phyloP scores from a whole-genome alignment of 2,888 invertebrate species.

The Gasteruption jaculator region DNA sequence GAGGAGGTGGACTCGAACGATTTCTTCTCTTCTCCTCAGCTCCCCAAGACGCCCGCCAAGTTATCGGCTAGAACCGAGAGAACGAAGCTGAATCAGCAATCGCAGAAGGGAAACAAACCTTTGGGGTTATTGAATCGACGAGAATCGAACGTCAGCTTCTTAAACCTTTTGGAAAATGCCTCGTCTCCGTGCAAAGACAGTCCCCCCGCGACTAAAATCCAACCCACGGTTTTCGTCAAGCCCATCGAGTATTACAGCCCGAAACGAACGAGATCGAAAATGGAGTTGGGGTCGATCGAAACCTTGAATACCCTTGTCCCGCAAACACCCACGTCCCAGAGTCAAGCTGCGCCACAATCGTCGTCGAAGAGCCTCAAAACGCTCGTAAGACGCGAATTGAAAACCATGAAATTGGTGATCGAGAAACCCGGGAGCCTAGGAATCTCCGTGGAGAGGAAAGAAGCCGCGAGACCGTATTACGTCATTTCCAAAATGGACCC shows the following conservation, averaged over 20 bases:
- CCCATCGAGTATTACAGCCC: slow-evolving; percentile 35
- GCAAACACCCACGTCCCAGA: no score
- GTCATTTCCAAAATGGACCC: slow-evolving; percentile 38
- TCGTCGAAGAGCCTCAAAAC: slow-evolving; percentile 19
- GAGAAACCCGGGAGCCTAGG: slow-evolving; percentile 33
- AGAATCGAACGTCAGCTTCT: slow-evolving; percentile 9
- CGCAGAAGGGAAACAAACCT: neutral
- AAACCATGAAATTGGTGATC: slow-evolving; percentile 37
- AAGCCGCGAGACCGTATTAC: slow-evolving; percentile 41
- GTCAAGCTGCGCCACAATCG: slow-evolving; percentile 6
- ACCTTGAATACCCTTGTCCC: no score
- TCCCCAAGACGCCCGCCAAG: no score
- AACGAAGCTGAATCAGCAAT: neutral
- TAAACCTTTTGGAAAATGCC: slow-evolving; percentile 41
- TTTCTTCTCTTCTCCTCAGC: no score
- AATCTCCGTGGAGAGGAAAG: slow-evolving; percentile 36
- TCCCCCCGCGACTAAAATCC: slow-evolving; percentile 38
- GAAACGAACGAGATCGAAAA: slow-evolving; percentile 37
- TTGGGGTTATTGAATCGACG: neutral
- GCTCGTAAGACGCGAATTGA: slow-evolving; percentile 37
- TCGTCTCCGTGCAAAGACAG: slow-evolving; percentile 45
- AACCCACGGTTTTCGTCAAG: slow-evolving; percentile 1
- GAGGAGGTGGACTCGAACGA: no score
- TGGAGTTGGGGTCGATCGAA: slow-evolving; percentile 26
- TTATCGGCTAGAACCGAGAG: neutral